These are phyloP conservation scores for Fragum whitleyi DNA, from an alignment of 2,888 invertebrate genomes.

Conservation along the genomic window DNA sequence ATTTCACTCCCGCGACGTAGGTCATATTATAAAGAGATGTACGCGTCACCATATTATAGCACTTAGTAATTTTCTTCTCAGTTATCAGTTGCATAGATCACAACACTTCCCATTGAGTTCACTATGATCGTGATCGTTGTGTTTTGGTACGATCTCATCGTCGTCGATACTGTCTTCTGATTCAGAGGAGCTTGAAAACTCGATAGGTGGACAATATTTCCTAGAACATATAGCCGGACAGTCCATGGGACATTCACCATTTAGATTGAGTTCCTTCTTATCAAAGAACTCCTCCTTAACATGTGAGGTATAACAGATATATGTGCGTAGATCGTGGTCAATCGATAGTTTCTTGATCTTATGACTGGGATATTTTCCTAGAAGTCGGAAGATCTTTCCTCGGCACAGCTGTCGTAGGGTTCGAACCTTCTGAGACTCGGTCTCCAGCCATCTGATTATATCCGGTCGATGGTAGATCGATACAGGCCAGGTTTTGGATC, in stretches of 20 bases:
- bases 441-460: constrained; percentile 74
- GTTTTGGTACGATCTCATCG: constrained; percentile 41
- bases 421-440: constrained; percentile 66
- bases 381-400: constrained; percentile 69
- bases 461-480: constrained; percentile 78
- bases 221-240: constrained; percentile 75
- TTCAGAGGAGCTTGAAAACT: constrained; percentile 75
- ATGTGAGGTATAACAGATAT: constrained; percentile 72
- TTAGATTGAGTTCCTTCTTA: constrained; percentile 63
- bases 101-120: constrained; percentile 45
- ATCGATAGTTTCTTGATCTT: constrained; percentile 75
- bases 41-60: too few relatives aligned
- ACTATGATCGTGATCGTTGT: constrained; percentile 35
- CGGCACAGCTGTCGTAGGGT: constrained; percentile 73
- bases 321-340: constrained; percentile 70
- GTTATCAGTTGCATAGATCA: constrained; percentile 51
- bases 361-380: constrained; percentile 73
- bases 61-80: too few relatives aligned
- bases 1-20: too few relatives aligned
- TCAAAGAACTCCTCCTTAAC: constrained; percentile 74
- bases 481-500: constrained; percentile 73
- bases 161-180: constrained; percentile 68
- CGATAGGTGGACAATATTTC: constrained; percentile 76
- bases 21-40: too few relatives aligned
- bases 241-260: constrained; percentile 79